These are phyloP conservation scores for Acanthurus tractus DNA, from an alignment of 2,797 vertebrate species.

Conservation along the genomic window DNA sequence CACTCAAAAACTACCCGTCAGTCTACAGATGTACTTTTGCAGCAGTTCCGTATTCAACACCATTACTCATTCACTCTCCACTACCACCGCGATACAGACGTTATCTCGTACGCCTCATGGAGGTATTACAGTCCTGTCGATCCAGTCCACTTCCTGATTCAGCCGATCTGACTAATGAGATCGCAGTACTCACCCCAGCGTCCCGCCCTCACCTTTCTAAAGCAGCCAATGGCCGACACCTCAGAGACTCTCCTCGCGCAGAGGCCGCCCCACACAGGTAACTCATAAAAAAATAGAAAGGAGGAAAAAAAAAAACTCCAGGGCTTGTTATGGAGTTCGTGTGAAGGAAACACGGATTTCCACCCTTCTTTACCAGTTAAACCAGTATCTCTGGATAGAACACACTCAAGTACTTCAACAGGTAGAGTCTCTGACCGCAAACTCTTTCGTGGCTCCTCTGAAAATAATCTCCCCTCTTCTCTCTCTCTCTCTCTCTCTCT, in stretches of 20 bases:
- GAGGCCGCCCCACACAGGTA: slow-evolving; percentile 91
- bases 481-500: slow-evolving; percentile 74
- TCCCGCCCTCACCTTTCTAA: slow-evolving; percentile 92
- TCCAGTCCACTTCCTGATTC: slow-evolving; percentile 73
- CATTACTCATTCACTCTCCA: background rate
- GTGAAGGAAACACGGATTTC: slow-evolving; percentile 88
- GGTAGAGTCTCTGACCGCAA: slow-evolving; percentile 90
- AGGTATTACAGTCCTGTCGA: slow-evolving; percentile 15
- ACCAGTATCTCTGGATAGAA: slow-evolving; percentile 90
- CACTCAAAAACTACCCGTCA: too few relatives aligned
- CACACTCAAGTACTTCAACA: slow-evolving; percentile 87
- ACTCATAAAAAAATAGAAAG: slow-evolving; percentile 79
- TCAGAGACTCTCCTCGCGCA: slow-evolving; percentile 76
- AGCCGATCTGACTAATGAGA: slow-evolving; percentile 81
- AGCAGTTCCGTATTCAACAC: too few relatives aligned
- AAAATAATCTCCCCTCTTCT: slow-evolving; percentile 77
- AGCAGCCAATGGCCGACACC: slow-evolving; percentile 85
- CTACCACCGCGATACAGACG: background rate
- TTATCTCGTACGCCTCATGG: slow-evolving; percentile 23
- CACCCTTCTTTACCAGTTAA: slow-evolving; percentile 89
- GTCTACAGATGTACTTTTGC: too few relatives aligned
- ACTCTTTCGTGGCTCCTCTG: slow-evolving; percentile 83
- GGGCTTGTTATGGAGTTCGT: slow-evolving; percentile 91
- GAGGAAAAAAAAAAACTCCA: slow-evolving; percentile 66
- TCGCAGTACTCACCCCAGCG: slow-evolving; percentile 52